Conservation (phyloP, 2,113 vertebrate genomes). For the Etheostoma cragini region DNA sequence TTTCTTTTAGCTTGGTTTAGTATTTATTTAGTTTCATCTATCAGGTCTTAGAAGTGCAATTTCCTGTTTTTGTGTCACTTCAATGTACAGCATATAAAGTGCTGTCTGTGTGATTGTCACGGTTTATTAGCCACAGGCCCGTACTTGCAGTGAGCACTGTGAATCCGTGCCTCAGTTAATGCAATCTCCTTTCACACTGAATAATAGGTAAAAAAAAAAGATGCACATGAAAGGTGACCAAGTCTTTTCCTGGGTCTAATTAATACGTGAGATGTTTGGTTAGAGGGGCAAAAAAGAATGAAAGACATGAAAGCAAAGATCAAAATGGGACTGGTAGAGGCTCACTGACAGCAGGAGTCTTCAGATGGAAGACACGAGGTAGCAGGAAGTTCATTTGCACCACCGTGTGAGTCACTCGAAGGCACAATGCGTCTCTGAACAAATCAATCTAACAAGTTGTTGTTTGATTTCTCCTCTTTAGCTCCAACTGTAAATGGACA, state of each 20-base stretch:
- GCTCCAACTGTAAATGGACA: constrained; percentile 21
- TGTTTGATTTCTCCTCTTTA: constrained; percentile 33
- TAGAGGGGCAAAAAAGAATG: constrained; percentile 19
- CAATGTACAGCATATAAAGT: constrained; percentile 28
- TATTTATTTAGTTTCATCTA: constrained; percentile 63
- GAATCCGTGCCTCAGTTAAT: constrained; percentile 19
- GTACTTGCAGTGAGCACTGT: constrained; percentile 30
- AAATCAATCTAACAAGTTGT: constrained; percentile 35
- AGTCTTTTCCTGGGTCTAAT: constrained; percentile 45
- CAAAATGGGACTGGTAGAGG: constrained; percentile 38
- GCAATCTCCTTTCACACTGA: constrained; percentile 23
- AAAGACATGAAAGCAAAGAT: constrained; percentile 51
- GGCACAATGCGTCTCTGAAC: constrained; percentile 7
- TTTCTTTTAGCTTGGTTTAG: constrained; percentile 31
- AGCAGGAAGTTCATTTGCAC: constrained; percentile 42
- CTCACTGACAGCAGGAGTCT: constrained; percentile 46
- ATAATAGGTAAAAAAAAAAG: constrained; percentile 20
- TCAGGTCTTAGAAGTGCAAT: constrained; percentile 58
- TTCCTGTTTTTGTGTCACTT: constrained; percentile 24
- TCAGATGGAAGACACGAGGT: constrained; percentile 21
- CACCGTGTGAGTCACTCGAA: constrained; percentile 30
- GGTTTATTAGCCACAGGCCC: constrained; percentile 23
- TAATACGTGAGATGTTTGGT: constrained; percentile 53
- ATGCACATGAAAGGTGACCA: constrained; percentile 6
- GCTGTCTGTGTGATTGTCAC: constrained; percentile 41